Evolutionary conservation across 2,797 vertebrate genomes (phyloP).

Genomic region (Geotrypetes seraphini): DNA sequence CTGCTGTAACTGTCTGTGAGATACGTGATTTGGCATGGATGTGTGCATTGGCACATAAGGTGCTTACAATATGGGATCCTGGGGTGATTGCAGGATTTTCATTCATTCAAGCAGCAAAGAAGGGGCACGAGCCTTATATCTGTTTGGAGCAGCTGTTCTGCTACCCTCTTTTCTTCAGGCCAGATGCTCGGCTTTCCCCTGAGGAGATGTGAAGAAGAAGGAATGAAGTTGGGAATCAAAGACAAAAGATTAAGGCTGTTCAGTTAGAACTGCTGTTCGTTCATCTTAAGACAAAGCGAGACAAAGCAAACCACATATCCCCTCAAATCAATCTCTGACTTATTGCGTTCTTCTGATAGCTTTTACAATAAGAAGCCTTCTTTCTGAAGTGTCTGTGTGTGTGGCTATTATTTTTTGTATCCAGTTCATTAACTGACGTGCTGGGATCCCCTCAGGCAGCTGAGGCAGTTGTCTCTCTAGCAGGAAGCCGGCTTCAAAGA

Average conservation of each 20-base stretch:
- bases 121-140: constrained; percentile 40
- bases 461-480: constrained; percentile 11
- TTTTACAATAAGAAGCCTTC: constrained; percentile 26
- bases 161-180: constrained; percentile 25
- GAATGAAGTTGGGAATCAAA: constrained; percentile 9
- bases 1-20: no score
- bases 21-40: no score
- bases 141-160: constrained; percentile 41
- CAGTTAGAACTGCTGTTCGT: not conserved
- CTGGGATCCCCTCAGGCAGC: constrained; percentile 15
- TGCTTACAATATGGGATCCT: constrained; percentile 18
- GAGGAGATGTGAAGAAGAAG: not conserved
- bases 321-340: constrained; percentile 2
- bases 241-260: not conserved
- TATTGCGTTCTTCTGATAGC: constrained; percentile 21
- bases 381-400: constrained; percentile 34
- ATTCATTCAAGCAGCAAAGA: constrained; percentile 21
- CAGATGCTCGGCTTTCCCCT: constrained; percentile 6
- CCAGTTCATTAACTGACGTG: constrained; percentile 35
- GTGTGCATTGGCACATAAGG: no score
- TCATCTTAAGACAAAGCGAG: no score
- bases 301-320: not conserved
- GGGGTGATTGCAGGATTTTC: constrained; percentile 18
- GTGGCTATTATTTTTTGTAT: constrained; percentile 38
- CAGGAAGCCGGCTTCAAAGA: constrained; percentile 20